Base-by-base conservation (phyloP, 2,888 invertebrate species). In the Trichogramma evanescens region DNA sequence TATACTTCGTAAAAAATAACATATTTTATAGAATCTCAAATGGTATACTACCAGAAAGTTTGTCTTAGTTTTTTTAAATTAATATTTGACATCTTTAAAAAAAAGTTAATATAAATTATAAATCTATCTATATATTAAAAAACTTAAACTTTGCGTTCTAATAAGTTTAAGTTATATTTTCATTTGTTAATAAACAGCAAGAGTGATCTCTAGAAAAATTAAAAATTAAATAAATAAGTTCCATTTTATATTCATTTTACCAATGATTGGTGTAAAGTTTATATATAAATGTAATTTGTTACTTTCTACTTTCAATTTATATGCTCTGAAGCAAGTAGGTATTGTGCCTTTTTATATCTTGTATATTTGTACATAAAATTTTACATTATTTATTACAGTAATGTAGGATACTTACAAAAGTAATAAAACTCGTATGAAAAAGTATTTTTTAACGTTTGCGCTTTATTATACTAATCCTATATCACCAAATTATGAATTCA, bases 291-390 rank as follows among this genome's bases (percentile, higher is more conserved):
- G 26, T 26, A 26, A 26, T 26, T 26, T 26, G 26, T 26, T 26
- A 26, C 26, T 26, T 26, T 26, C 26, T 26, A 26, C 26, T 70
- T 71, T 72, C 70, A 70, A 70, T 73, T 69, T 74, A 73, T 69
- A 74, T 73, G 72, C 72, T 73, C 72, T 69, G 71, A 73, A 73
- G 68, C 74, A 71, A 74, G 73, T 76, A 76, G 74, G 76, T 75
- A 73, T 71, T 69, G 76, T 76, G 75, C 76, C 76, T 76, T 76
- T 71, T 75, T 76, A 72, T 76, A 76, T 70, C 74, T 74, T 76
- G 76, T 76, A 76, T 70, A 76, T 76, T 74, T 76, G 76, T 76
- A 75, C 70, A 76, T 74, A 76, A 71, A 72, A 72, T 71, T 74
- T 75, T 74, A 75, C 71, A 75, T 71, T 69, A 71, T 72, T 72